Base-by-base conservation (phyloP, 1,140 invertebrate genomes). In the Monomorium pharaonis region DNA sequence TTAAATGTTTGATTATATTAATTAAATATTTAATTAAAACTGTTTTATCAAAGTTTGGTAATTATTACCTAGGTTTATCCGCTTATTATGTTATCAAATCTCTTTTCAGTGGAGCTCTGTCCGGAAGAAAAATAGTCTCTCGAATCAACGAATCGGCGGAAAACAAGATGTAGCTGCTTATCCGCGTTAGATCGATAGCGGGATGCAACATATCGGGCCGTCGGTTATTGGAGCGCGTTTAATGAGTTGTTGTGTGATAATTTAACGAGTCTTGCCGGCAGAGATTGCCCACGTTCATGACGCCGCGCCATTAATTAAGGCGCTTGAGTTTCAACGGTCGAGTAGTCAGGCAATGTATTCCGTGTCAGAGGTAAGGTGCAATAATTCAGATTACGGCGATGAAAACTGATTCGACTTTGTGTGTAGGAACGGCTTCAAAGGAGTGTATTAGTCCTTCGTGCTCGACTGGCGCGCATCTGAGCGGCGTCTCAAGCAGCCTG, bases 291-390 rank as follows among this genome's bases (percentile, higher is more conserved):
- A 63, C 88, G 88, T 89, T 89, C 69, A 87, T 87, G 75, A 77
- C 80, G 65, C 70, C 58, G 56, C 62, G 72, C 80, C 86, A 90
- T 91, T 88, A 90, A 92, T 92, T 92, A 88, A 89, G 58, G 65
- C 84, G 72, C 62, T 70, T 62, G 77, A 70, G 85, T 88, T 88
- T 86, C 83, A 89, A 76, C 69, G 80, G 77, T 33, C 85, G 67
- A 75, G 44, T 81, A 75, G 37, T 58, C 81, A 58, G 62, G 47
- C 81, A 77, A 77, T 74, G 78, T 84, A 86, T 84, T 77, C 67
- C 44, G 74, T 85, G 67, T 84, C 86, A 74, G 77, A 70, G 77
- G 47, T 77, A 72, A 88, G 84, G 69, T 69, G 85, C 84, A 83
- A 87, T 90, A 90, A 91, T 84, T 91, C 77, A 90, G 86, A 90